Conservation (phyloP, 1,140 invertebrate genomes). For the Chrysoperla carnea region DNA sequence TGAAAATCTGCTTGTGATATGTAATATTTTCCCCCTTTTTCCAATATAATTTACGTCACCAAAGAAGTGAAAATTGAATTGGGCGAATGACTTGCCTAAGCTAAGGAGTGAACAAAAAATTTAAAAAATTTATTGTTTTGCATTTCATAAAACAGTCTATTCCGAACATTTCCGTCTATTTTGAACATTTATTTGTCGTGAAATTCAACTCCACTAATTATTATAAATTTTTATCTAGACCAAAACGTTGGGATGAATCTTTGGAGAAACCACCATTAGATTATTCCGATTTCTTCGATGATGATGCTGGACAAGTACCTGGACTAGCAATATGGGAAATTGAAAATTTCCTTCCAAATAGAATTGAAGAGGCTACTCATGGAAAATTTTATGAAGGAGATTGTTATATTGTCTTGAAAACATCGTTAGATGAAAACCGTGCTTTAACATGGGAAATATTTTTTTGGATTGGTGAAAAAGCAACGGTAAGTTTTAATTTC, state of each 20-base stretch:
- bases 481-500: constrained; percentile 47
- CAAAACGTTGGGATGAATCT: constrained; percentile 83
- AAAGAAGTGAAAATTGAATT: no score
- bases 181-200: neutral
- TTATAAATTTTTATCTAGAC: constrained; percentile 28
- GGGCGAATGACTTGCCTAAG: no score
- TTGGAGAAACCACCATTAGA: constrained; percentile 92
- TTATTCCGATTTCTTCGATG: constrained; percentile 98
- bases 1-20: no score
- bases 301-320: constrained; percentile 82
- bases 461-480: constrained; percentile 97
- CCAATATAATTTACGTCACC: no score
- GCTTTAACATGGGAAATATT: constrained; percentile 88
- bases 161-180: neutral
- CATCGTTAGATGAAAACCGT: constrained; percentile 68
- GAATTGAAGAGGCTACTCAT: constrained; percentile 76
- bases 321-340: constrained; percentile 93
- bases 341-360: constrained; percentile 95
- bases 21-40: no score
- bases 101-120: constrained; percentile 1
- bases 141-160: constrained; percentile 4
- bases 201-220: neutral
- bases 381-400: constrained; percentile 99
- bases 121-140: neutral
- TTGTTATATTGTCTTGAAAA: constrained; percentile 96